Percentiles rank a stretch among this genome's conserved stretches.
Conservation (phyloP, 2,797 vertebrate genomes). For the Centroberyx gerrardi region DNA sequence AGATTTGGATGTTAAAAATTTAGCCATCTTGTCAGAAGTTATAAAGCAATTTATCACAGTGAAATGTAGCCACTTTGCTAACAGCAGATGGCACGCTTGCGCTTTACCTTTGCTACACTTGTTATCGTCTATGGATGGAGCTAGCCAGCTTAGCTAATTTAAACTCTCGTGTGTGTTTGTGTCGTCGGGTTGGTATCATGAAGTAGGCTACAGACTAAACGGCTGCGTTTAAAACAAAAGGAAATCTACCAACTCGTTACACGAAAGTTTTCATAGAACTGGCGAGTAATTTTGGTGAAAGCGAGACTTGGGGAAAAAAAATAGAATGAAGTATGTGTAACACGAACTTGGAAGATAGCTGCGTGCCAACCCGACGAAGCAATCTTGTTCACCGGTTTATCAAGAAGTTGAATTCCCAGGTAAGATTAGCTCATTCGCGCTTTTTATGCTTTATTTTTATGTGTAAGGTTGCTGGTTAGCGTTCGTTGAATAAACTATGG, state of each 20-base stretch:
- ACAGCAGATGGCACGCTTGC: slow-evolving; percentile 65
- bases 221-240: not conserved
- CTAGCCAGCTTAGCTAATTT: slow-evolving; percentile 76
- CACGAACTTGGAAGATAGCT: slow-evolving; percentile 63
- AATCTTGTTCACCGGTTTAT: slow-evolving; percentile 60
- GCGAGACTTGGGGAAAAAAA: slow-evolving; percentile 2
- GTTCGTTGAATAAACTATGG: not conserved
- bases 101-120: slow-evolving; percentile 34
- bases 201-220: slow-evolving; percentile 35
- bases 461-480: not conserved
- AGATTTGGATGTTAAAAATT: accelerated
- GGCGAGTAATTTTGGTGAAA: not conserved
- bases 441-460: not conserved
- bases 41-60: not conserved
- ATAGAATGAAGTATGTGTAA: slow-evolving; percentile 71
- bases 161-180: slow-evolving; percentile 63
- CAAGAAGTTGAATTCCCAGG: slow-evolving; percentile 69
- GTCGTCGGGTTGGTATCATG: slow-evolving; percentile 34
- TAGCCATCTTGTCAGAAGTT: accelerated
- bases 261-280: not conserved
- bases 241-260: not conserved
- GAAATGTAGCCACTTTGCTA: not conserved
- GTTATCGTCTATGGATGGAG: slow-evolving; percentile 59
- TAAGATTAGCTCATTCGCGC: slow-evolving; percentile 43
- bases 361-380: slow-evolving; percentile 59